Evolutionary conservation across 2,888 invertebrate genomes (phyloP).

Genomic region (Pyrrhia umbra): DNA sequence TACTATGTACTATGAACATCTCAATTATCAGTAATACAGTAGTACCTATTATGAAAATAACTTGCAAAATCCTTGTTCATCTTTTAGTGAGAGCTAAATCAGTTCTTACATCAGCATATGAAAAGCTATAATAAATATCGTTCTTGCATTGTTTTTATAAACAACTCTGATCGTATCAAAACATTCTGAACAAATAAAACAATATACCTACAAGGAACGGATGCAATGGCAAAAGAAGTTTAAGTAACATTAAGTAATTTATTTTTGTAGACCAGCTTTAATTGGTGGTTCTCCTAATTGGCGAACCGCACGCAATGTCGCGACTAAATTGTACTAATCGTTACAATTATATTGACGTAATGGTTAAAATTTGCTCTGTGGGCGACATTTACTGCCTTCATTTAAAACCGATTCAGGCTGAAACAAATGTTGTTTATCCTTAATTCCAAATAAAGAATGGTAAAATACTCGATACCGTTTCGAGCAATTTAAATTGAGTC

Average conservation of each 20-base stretch:
- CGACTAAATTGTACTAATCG: conserved; percentile 82
- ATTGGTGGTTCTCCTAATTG: conserved; percentile 78
- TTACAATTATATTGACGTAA: conserved; percentile 76
- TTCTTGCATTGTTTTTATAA: conserved; percentile 23
- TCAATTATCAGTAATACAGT: conserved; percentile 16
- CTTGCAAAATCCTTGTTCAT: not conserved
- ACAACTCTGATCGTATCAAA: conserved; percentile 18
- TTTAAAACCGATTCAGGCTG: conserved; percentile 76
- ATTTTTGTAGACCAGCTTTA: conserved; percentile 75
- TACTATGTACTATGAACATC: conserved; percentile 19
- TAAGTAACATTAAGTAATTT: conserved; percentile 63
- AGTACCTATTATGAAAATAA: not conserved
- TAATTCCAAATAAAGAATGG: conserved; percentile 59
- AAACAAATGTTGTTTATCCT: conserved; percentile 66
- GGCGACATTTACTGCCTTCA: conserved; percentile 80
- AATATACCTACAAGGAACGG: conserved; percentile 28
- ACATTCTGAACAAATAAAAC: conserved; percentile 38
- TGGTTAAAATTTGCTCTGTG: conserved; percentile 77
- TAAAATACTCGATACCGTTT: conserved; percentile 40
- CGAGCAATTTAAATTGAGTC: conserved; percentile 28
- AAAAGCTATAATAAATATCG: conserved; percentile 12
- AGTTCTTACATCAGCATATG: conserved; percentile 5
- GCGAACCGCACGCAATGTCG: conserved; percentile 79
- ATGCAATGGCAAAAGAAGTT: conserved; percentile 46
- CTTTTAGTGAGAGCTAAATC: not conserved